Conservation (phyloP, 2,888 invertebrate genomes). For the Megalurothrips usitatus region DNA sequence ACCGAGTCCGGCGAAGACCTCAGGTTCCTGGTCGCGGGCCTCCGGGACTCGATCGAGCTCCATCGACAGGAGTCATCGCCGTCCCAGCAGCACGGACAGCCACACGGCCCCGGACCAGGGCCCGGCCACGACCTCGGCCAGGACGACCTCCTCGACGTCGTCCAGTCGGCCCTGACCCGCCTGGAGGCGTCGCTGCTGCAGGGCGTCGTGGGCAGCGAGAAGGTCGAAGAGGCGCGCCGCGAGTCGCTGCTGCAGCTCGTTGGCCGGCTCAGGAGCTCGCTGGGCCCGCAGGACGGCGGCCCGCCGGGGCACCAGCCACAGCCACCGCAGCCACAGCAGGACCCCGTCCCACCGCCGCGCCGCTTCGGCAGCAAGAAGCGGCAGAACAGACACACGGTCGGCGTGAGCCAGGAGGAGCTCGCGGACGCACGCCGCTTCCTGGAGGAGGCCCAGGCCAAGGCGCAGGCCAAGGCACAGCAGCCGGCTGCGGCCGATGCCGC, state of each 20-base stretch:
- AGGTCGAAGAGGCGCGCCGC: constrained; percentile 51
- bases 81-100: constrained; percentile 66
- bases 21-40: constrained; percentile 55
- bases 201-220: constrained; percentile 48
- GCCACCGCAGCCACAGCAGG: constrained; percentile 46
- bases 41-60: constrained; percentile 42
- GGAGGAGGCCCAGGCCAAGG: constrained; percentile 52
- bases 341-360: constrained; percentile 39
- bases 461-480: constrained; percentile 41
- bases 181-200: constrained; percentile 40
- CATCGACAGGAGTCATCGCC: constrained; percentile 44
- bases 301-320: constrained; percentile 41
- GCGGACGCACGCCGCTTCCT: constrained; percentile 72
- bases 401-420: constrained; percentile 75
- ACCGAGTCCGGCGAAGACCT: constrained; percentile 67
- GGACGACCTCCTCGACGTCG: constrained; percentile 42
- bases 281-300: constrained; percentile 42
- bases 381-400: constrained; percentile 72
- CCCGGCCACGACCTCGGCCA: constrained; percentile 48
- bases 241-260: constrained; percentile 64
- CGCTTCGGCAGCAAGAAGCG: constrained; percentile 45
- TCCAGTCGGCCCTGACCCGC: constrained; percentile 40
- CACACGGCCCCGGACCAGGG: constrained; percentile 53
- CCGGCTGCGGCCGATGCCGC: background rate
- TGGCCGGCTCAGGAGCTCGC: constrained; percentile 60